Evolutionary conservation across 2,888 invertebrate species (phyloP).

Genomic region (Oligia fasciuncula): DNA sequence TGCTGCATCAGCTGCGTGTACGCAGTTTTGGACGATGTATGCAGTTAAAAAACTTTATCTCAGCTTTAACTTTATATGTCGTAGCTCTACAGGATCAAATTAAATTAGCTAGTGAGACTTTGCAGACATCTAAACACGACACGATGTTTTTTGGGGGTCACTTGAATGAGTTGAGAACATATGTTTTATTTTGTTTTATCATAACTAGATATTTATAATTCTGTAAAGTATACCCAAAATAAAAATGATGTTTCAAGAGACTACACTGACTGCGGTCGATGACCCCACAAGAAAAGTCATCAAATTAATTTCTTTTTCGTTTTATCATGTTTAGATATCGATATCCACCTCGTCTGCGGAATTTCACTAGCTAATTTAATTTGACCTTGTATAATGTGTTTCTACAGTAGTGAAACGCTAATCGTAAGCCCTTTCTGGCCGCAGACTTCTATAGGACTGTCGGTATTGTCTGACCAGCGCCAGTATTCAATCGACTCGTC

Average conservation of each 20-base stretch:
- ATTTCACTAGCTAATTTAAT: neutral
- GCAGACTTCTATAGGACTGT: conserved; percentile 21
- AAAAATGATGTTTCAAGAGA: too few species aligned
- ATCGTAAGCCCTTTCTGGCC: conserved; percentile 1
- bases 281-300: neutral
- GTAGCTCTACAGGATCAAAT: neutral
- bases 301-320: neutral
- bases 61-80: neutral
- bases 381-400: neutral
- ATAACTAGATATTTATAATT: too few species aligned
- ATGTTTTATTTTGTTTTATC: too few species aligned
- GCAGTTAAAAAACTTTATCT: neutral
- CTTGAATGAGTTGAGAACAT: neutral
- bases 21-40: neutral
- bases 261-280: neutral
- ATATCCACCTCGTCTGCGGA: neutral
- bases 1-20: neutral
- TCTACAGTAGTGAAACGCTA: neutral
- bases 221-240: too few species aligned
- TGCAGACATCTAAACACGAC: neutral
- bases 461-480: conserved; percentile 4
- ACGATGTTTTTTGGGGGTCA: neutral
- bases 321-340: neutral
- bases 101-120: neutral
- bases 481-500: conserved; percentile 6